Percentiles rank a stretch among this genome's conserved stretches.
phyloP scores from a whole-genome alignment of 2,888 invertebrate genomes.

The Poecilus cupreus region DNA sequence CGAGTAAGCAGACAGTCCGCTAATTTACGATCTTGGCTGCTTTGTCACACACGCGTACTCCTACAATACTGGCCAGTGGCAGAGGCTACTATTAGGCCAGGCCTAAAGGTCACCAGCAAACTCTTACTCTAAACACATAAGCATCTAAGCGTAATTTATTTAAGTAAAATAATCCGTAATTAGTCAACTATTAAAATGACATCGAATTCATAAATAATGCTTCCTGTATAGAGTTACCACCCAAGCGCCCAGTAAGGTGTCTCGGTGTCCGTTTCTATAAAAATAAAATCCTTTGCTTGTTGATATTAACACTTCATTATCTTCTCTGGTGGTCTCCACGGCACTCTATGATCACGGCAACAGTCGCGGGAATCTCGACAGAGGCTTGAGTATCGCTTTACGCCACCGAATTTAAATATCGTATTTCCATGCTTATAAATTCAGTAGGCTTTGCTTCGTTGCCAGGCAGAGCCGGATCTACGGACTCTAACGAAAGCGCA shows the following conservation, averaged over 20 bases:
- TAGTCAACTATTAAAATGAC: constrained; percentile 55
- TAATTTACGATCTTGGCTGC: constrained; percentile 40
- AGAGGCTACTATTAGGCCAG: not conserved
- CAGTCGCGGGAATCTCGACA: not conserved
- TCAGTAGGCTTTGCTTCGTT: constrained; percentile 39
- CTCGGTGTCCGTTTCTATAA: constrained; percentile 30
- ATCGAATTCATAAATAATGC: constrained; percentile 47
- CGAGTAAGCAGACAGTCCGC: constrained; percentile 11
- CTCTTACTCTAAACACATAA: not conserved
- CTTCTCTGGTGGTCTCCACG: constrained; percentile 51
- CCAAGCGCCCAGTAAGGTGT: not conserved
- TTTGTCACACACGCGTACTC: constrained; percentile 8
- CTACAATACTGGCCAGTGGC: not conserved
- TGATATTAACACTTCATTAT: constrained; percentile 59
- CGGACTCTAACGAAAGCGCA: not conserved
- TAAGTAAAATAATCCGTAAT: constrained; percentile 52
- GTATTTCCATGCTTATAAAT: constrained; percentile 45
- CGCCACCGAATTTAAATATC: constrained; percentile 46
- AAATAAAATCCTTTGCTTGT: constrained; percentile 50
- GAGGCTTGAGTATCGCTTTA: constrained; percentile 46
- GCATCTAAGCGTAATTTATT: constrained; percentile 48
- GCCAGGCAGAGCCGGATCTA: not conserved
- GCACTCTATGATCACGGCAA: constrained; percentile 33
- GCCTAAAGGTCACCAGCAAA: not conserved
- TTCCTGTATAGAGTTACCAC: constrained; percentile 45